These are phyloP conservation scores for Thryonomys swinderianus DNA, from an alignment of 2,113 vertebrate species.

Conservation along the genomic window DNA sequence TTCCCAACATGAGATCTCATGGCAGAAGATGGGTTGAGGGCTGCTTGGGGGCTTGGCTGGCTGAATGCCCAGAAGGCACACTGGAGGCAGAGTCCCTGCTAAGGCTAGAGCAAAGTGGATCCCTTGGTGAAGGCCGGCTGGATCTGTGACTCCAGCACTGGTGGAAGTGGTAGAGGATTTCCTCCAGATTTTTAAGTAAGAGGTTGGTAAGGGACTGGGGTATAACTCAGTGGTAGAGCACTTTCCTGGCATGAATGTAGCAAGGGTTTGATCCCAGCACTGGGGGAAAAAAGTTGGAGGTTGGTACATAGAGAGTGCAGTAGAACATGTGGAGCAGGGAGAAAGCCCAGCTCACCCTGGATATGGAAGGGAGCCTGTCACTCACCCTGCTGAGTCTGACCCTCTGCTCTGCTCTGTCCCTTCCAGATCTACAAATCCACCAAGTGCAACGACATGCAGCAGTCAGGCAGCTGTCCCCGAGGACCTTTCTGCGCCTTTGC, in stretches of 20 bases:
- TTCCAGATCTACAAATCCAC: constrained; percentile 98
- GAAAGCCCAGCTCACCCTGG: too few species aligned
- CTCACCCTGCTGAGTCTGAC: background rate
- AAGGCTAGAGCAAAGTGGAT: background rate
- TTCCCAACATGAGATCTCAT: background rate
- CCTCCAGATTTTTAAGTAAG: background rate
- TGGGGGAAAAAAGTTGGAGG: too few species aligned
- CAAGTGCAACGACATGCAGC: constrained; percentile 99
- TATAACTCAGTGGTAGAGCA: background rate
- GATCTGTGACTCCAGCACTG: background rate
- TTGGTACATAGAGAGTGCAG: background rate
- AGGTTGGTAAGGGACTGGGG: background rate
- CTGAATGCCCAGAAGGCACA: too few species aligned
- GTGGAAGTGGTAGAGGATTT: background rate
- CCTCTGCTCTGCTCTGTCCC: background rate
- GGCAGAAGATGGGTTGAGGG: background rate
- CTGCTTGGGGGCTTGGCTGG: background rate
- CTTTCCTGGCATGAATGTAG: background rate
- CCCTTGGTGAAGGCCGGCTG: background rate
- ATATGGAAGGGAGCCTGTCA: background rate
- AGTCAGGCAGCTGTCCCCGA: constrained; percentile 97
- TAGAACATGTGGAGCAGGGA: background rate
- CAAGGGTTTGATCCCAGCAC: background rate
- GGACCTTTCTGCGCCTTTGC: constrained; percentile 99
- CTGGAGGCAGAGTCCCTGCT: background rate